Evolutionary conservation across 2,113 vertebrate genomes (phyloP).

Genomic region (Phaethornis superciliosus): DNA sequence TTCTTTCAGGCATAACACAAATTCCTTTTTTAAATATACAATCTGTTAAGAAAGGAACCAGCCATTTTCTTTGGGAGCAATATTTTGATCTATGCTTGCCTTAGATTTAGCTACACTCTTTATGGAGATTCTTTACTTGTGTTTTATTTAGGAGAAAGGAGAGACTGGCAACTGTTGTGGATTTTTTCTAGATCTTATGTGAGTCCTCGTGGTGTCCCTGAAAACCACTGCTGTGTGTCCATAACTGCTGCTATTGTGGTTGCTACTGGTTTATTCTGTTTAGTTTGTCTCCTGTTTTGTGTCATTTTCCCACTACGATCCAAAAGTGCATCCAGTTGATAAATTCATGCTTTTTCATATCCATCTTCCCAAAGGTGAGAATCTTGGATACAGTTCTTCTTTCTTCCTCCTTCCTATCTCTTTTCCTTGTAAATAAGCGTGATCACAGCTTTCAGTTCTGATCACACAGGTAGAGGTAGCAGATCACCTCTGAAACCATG

Average conservation of each 20-base stretch:
- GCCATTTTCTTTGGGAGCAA: background rate
- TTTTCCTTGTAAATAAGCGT: background rate
- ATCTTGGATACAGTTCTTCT: background rate
- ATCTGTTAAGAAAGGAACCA: background rate
- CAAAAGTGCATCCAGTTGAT: background rate
- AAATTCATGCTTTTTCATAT: background rate
- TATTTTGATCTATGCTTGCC: background rate
- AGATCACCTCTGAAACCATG: background rate
- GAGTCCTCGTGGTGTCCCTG: background rate
- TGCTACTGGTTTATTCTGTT: background rate
- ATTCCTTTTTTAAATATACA: background rate
- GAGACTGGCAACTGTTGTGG: background rate
- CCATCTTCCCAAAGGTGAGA: background rate
- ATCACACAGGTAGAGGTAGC: background rate
- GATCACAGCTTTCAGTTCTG: background rate
- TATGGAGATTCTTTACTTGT: background rate
- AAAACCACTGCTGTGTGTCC: background rate
- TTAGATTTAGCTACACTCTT: background rate
- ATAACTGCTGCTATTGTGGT: background rate
- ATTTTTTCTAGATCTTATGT: background rate
- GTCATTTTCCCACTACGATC: background rate
- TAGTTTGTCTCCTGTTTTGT: background rate
- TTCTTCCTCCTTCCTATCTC: background rate
- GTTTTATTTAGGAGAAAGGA: background rate
- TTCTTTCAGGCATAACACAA: background rate